Conservation (phyloP, 2,888 invertebrate genomes). For the Neoitamus cyanurus region DNA sequence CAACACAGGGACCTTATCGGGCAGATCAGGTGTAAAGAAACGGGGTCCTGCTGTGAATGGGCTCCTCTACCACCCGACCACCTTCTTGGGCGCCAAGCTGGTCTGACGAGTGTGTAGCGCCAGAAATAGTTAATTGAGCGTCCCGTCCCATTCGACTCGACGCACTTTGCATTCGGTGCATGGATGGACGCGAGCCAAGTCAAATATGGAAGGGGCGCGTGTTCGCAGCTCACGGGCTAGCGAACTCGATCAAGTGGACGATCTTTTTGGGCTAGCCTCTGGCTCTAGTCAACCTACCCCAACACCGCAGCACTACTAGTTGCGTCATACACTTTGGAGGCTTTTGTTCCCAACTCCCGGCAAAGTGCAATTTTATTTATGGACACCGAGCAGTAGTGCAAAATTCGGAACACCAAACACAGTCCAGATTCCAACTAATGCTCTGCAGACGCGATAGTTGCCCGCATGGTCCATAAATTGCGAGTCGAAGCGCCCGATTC, state of each 20-base stretch:
- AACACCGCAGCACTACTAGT: not conserved
- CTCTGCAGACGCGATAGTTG: not conserved
- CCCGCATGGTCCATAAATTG: not conserved
- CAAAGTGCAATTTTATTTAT: not conserved
- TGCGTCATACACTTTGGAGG: not conserved
- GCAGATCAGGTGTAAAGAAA: not conserved
- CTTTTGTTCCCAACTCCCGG: not conserved
- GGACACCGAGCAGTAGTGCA: not conserved
- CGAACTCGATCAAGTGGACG: not conserved
- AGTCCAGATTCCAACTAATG: not conserved
- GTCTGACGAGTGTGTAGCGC: not conserved
- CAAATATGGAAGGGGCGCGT: not conserved
- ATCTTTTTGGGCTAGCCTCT: not conserved
- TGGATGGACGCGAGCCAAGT: not conserved
- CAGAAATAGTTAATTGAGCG: conserved; percentile 11
- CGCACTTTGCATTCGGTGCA: not conserved
- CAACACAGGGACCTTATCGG: not conserved
- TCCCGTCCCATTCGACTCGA: not conserved
- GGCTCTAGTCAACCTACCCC: not conserved
- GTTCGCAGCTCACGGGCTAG: not conserved
- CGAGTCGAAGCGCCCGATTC: not conserved
- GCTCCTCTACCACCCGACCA: not conserved
- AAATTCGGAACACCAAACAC: not conserved
- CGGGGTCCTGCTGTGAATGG: not conserved
- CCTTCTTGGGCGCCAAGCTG: not conserved